A percentile compares a stretch with the other conserved stretches of the same genome.
These are phyloP conservation scores for Cranoglanis bouderius DNA, from an alignment of 2,113 vertebrate species.

Conservation along the genomic window DNA sequence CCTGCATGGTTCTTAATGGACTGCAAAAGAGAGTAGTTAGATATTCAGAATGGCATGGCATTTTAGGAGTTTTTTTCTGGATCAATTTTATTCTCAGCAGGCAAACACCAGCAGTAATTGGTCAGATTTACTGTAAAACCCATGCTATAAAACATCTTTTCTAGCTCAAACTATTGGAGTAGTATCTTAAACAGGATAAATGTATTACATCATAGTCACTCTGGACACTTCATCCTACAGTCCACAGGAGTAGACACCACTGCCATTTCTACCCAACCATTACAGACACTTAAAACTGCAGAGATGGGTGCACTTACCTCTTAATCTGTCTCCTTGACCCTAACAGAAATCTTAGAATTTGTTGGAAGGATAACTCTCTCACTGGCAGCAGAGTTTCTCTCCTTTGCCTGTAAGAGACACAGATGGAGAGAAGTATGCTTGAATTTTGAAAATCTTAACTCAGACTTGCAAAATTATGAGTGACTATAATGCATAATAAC, in stretches of 20 bases:
- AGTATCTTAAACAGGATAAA: slow-evolving; percentile 36
- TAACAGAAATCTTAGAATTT: slow-evolving; percentile 47
- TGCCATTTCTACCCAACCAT: slow-evolving; percentile 23
- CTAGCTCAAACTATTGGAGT: slow-evolving; percentile 25
- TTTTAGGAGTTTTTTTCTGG: background rate
- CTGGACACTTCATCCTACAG: slow-evolving; percentile 29
- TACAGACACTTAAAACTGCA: slow-evolving; percentile 21
- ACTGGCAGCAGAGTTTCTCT: background rate
- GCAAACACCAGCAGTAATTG: slow-evolving; percentile 2
- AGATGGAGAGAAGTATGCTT: background rate
- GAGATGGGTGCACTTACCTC: slow-evolving; percentile 41
- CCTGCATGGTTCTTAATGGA: background rate
- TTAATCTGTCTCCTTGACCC: slow-evolving; percentile 46
- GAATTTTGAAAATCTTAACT: background rate
- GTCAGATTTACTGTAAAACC: background rate
- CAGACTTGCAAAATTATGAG: background rate
- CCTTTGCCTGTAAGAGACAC: slow-evolving; percentile 31
- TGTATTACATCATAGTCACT: slow-evolving; percentile 8
- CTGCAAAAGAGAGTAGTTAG: background rate
- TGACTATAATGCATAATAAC: background rate
- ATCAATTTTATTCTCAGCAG: background rate
- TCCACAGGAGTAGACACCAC: background rate
- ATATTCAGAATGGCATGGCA: background rate
- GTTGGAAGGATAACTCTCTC: slow-evolving; percentile 10
- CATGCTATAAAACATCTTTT: background rate